Evolutionary conservation across 1,140 invertebrate genomes (phyloP), one percentile per base, ranked within the genome.

Genomic region (Sogatella furcifera): DNA sequence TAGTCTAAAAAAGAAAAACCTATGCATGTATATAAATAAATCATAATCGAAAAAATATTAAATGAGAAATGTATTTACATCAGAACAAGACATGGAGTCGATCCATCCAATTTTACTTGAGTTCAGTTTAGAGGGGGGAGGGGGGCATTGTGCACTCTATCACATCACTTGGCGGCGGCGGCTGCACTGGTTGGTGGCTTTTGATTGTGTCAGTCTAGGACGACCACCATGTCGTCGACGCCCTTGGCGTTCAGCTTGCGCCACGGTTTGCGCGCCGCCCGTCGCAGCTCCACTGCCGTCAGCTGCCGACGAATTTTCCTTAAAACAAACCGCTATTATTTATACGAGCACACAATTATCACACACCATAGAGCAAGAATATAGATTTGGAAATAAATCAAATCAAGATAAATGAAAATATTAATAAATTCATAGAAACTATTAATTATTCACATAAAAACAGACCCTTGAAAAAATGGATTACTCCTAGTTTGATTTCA

Each of bases 181-280:
- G 43, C 17, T n/a, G 14, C 43, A 9, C 14, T 9, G 43, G 14
- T 9, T 9, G 17, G 3, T 44, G n/a, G 43, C 43, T 44, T 44
- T 44, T 9, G 14, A 9, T 49, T 49, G 54, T 65, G 62, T 66
- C 66, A 67, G 65, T 67, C 62, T 46, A 67, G 62, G 52, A 64
- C 57, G 11, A 68, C 64, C 5, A 66, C 64, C 54, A 73, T 46
- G 24, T 66, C 66, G 22, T 68, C 65, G 59, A 73, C 69, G 43
- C 72, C 69, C 58, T 78, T 76, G 8, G 72, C 68, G 61, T 77
- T 76, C 68, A 87, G 73, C 71, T 81, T 80, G 68, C 88, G 81
- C 90, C 92, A 95, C 6, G 93, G 94, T 69, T 94, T 92, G 53
- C 94, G 84, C 21, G 92, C 93, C 38, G 91, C 87, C 69, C 92